Conservation (phyloP, 2,797 vertebrate genomes). For the Acrossocheilus fasciatus region DNA sequence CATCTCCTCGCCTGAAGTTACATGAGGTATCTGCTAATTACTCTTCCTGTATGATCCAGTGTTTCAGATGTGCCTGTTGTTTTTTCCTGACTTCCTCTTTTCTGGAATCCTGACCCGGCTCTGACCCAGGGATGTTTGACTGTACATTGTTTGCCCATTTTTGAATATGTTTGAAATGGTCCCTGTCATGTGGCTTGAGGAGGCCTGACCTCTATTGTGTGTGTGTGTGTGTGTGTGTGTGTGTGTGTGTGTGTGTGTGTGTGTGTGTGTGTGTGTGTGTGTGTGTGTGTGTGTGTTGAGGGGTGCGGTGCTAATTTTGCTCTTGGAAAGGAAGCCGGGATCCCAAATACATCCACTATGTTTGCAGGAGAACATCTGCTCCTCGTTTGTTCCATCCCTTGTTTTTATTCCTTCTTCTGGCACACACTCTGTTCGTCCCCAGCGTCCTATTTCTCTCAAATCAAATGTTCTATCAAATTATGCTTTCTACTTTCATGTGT, state of each 20-base stretch:
- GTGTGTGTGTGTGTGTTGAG: conserved; percentile 22
- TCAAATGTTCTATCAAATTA: conserved; percentile 48
- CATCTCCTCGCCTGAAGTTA: conserved; percentile 35
- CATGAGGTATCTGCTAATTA: conserved; percentile 46
- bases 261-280: neutral
- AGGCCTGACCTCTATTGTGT: conserved; percentile 23
- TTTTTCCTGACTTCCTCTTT: conserved; percentile 41
- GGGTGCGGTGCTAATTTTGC: conserved; percentile 57
- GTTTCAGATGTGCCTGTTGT: conserved; percentile 39
- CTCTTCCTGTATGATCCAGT: conserved; percentile 36
- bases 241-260: neutral
- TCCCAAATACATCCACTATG: conserved; percentile 62
- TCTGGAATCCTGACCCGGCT: conserved; percentile 29
- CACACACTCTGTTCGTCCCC: conserved; percentile 61
- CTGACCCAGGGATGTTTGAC: conserved; percentile 14
- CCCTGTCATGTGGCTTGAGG: conserved; percentile 29
- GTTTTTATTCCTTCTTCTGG: conserved; percentile 68
- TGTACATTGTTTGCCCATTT: conserved; percentile 31
- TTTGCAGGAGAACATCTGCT: conserved; percentile 77
- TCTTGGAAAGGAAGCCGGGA: conserved; percentile 61
- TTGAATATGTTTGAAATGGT: conserved; percentile 39
- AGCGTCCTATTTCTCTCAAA: conserved; percentile 50
- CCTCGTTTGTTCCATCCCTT: conserved; percentile 71
- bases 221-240: conserved; percentile 7
- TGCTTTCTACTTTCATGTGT: conserved; percentile 35